Conservation (phyloP, 2,888 invertebrate genomes). For the Tigriopus californicus region DNA sequence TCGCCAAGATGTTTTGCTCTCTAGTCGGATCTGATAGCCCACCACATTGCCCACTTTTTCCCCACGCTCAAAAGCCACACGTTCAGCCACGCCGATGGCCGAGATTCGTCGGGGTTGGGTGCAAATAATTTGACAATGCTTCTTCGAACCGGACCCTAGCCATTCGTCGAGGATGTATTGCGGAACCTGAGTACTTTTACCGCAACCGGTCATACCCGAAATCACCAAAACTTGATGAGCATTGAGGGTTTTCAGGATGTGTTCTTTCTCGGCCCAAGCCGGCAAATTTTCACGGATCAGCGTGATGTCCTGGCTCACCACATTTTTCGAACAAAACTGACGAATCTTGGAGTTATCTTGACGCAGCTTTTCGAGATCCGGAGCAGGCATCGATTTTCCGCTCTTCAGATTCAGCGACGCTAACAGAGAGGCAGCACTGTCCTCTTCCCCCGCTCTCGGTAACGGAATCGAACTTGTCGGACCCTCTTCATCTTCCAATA, state of each 20-base stretch:
- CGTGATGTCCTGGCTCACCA: constrained; percentile 34
- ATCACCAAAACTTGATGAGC: constrained; percentile 49
- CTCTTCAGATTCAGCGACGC: background rate
- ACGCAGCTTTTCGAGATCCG: background rate
- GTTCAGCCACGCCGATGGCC: constrained; percentile 74
- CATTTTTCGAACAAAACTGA: background rate
- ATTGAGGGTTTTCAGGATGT: constrained; percentile 44
- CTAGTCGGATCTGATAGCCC: constrained; percentile 51
- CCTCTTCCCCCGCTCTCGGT: background rate
- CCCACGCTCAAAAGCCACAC: constrained; percentile 66
- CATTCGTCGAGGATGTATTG: constrained; percentile 81
- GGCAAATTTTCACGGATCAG: constrained; percentile 43
- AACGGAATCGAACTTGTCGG: too few species aligned
- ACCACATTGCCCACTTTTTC: constrained; percentile 56
- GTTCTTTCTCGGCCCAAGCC: constrained; percentile 47
- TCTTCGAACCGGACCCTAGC: constrained; percentile 30
- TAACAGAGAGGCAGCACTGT: too few species aligned
- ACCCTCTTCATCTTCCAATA: background rate
- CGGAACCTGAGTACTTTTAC: constrained; percentile 58
- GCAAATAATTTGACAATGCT: constrained; percentile 53
- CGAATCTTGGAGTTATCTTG: background rate
- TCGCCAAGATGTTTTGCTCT: constrained; percentile 50
- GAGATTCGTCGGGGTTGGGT: constrained; percentile 81
- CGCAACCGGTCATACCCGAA: constrained; percentile 66
- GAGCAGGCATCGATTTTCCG: background rate